Evolutionary conservation across 2,113 vertebrate species (phyloP), one percentile per base, ranked within the genome.

Genomic region (Orycteropus afer): DNA sequence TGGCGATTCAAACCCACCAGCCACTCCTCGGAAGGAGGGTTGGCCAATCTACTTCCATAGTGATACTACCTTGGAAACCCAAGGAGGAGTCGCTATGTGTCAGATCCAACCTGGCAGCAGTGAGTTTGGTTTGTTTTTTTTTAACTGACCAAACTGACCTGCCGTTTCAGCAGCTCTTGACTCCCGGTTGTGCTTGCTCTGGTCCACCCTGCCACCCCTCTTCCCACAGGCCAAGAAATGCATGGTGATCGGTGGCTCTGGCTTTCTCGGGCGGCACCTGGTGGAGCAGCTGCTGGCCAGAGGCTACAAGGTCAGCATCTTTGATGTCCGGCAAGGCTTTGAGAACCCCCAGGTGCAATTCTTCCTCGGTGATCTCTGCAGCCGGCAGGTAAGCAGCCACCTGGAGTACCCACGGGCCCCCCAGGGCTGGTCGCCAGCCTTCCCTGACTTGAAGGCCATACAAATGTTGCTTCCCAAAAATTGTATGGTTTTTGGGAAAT

Each of bases 251-350:
- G 99, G 99, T 0, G 99, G 99, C 15, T 99, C 99, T 0, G 99
- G 99, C 0, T 99, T 99, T 98, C 97, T 99, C 80, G 99, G 99
- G 8, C 98, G 98, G 97, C 99, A 99, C 98, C 74, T 99, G 97
- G 99, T 99, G 97, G 99, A 99, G 97, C 98, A 98, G 95, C 97
- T 99, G 81, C 77, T 99, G 97, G 98, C 98, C 3, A 98, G 96
- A 89, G 99, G 99, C 37, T 99, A 99, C 51, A 5, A 76, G 0
- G 99, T 99, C 15, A 99, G 99, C 0, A 99, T 99, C n/a, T 99
- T 99, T 4, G 99, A 99, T 96, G 98, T 99, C 78, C 98, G 95
- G 2, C 98, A 99, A 98, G 98, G 98, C 2, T 99, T 99, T 59
- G 98, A 99, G 51, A 98, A 98, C 0, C 98, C 98, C 0, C 97